Evolutionary conservation across 2,113 vertebrate species (phyloP), one percentile per base, ranked within the genome.

Genomic region (Rutilus rutilus): DNA sequence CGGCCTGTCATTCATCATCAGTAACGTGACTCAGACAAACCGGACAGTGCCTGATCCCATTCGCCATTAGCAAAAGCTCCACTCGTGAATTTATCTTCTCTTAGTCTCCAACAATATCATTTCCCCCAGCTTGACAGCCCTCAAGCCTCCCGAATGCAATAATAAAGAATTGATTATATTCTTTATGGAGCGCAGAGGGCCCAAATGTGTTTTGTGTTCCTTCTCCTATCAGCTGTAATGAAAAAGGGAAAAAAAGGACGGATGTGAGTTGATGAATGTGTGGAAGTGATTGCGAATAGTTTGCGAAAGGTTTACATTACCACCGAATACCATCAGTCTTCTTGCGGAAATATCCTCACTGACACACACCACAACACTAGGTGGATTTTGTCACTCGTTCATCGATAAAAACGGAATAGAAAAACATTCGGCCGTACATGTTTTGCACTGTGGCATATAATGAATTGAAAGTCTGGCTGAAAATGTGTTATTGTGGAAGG

Each of bases 131-230:
- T 87, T 92, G 90, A 93, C 89, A 92, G 92, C 90, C 92, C 90
- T 90, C 91, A 84, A 94, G 93, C 92, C 90, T 90, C 81, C 59
- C 86, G 90, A 90, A 90, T 86, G 91, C 91, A 93, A 94, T 94
- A 94, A 94, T 92, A 91, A 90, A 92, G 92, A 94, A 94, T 92
- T 93, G 93, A 94, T 94, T 92, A 92, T 92, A 93, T 95, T 92
- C 92, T 91, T 78, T 92, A 89, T 91, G 90, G 92, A 91, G 89
- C 83, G 14, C 21, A 88, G 88, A 76, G 89, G 87, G 90, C 90
- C 89, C 60, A 86, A 88, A 86, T 86, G 90, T 85, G 91, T 92
- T 93, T 93, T 94, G 92, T 92, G 75, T 93, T 92, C 88, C 87
- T 90, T 89, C 87, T 90, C 89, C 91, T 89, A 93, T 92, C 91